A percentile compares a stretch with the other conserved stretches of the same genome.
Evolutionary conservation across 1,140 invertebrate genomes (phyloP).

Genomic region (Bathynomus jamesi): DNA sequence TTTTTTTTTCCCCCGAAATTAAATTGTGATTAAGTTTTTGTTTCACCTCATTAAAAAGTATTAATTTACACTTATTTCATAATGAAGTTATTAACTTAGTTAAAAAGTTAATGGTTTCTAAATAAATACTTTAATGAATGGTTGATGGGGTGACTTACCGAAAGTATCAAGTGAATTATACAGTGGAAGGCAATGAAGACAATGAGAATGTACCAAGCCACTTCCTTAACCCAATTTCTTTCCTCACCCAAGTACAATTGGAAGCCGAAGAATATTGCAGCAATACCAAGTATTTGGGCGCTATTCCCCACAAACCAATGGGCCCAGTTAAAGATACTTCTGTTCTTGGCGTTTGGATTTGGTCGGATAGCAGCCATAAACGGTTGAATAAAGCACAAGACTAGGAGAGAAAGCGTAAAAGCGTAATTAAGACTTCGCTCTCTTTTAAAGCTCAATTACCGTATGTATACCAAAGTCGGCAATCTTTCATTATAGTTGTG

Average conservation of each 20-base stretch:
- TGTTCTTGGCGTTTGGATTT: slow-evolving; percentile 65
- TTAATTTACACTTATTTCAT: too few relatives aligned
- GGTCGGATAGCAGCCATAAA: slow-evolving; percentile 75
- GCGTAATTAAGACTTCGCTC: too few relatives aligned
- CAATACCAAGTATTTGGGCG: slow-evolving; percentile 83
- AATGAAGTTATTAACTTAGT: too few relatives aligned
- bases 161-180: slow-evolving; percentile 76
- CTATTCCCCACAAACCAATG: slow-evolving; percentile 88
- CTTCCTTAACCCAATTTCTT: slow-evolving; percentile 50
- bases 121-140: too few relatives aligned
- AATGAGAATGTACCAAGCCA: slow-evolving; percentile 71
- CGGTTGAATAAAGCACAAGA: slow-evolving; percentile 79
- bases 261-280: slow-evolving; percentile 86
- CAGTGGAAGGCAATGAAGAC: slow-evolving; percentile 84
- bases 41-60: too few relatives aligned
- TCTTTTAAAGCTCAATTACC: too few relatives aligned
- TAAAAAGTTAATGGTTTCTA: too few relatives aligned
- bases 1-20: too few relatives aligned
- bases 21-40: too few relatives aligned
- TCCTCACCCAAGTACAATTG: slow-evolving; percentile 68
- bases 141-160: too few relatives aligned
- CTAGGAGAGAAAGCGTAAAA: slow-evolving; percentile 55
- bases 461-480: too few relatives aligned
- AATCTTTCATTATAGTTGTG: too few relatives aligned
- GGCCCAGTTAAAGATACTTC: slow-evolving; percentile 86